A percentile compares a stretch with the other conserved stretches of the same genome.
phyloP scores from a whole-genome alignment of 1,140 invertebrate genomes.

The Pseudoatta argentina region DNA sequence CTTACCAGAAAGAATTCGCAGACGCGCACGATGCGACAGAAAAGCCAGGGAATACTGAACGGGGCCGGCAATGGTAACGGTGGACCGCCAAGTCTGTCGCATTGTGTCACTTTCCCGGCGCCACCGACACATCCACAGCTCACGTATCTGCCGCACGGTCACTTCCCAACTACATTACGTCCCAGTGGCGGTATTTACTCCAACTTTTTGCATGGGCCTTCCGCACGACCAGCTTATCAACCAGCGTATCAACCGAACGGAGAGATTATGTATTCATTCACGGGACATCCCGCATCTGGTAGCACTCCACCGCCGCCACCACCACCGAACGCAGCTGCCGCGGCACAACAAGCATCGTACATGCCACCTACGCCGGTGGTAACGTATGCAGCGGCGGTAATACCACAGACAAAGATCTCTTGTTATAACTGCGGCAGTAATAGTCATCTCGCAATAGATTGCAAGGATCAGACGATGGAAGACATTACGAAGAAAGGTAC shows the following conservation, averaged over 20 bases:
- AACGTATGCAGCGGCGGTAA: slow-evolving; percentile 80
- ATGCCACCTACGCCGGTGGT: slow-evolving; percentile 84
- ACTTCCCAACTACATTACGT: slow-evolving; percentile 82
- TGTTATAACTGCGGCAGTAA: slow-evolving; percentile 91
- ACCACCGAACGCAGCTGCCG: slow-evolving; percentile 81
- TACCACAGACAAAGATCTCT: slow-evolving; percentile 87
- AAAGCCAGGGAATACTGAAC: slow-evolving; percentile 82
- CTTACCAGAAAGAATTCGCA: slow-evolving; percentile 79
- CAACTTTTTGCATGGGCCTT: slow-evolving; percentile 84
- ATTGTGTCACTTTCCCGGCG: slow-evolving; percentile 79
- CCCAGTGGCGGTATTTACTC: slow-evolving; percentile 83
- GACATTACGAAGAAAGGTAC: slow-evolving; percentile 91
- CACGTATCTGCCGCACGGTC: slow-evolving; percentile 83
- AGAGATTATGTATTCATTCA: slow-evolving; percentile 86
- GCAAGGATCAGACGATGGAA: slow-evolving; percentile 95
- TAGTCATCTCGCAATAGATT: slow-evolving; percentile 93
- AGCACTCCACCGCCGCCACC: slow-evolving; percentile 82
- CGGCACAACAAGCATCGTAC: slow-evolving; percentile 84
- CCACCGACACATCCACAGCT: slow-evolving; percentile 83
- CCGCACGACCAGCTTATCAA: slow-evolving; percentile 84
- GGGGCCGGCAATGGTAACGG: slow-evolving; percentile 78
- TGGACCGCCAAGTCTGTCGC: slow-evolving; percentile 70
- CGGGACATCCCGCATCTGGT: slow-evolving; percentile 85
- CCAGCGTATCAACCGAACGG: slow-evolving; percentile 84
- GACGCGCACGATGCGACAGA: slow-evolving; percentile 82